Percentiles rank a stretch among this genome's conserved stretches.
phyloP scores from a whole-genome alignment of 2,797 vertebrate genomes.

The Alcedo quadribrachys region DNA sequence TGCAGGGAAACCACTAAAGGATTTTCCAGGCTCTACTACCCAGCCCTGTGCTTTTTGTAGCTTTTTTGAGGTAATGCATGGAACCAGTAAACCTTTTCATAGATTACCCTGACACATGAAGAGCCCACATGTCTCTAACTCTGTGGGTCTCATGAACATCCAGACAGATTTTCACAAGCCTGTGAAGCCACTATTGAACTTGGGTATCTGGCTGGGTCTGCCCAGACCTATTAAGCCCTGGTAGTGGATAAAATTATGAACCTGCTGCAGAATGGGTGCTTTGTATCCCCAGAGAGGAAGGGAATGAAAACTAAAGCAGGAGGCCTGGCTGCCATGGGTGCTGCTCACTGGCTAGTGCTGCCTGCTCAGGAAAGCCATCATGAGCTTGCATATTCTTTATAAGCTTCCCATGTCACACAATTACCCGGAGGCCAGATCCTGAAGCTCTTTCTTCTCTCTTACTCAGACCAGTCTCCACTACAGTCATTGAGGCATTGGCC shows the following conservation, averaged over 20 bases:
- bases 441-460: neutral
- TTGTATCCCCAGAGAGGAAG: neutral
- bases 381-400: constrained; percentile 7
- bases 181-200: neutral
- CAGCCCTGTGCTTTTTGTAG: neutral
- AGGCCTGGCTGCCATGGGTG: neutral
- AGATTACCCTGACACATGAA: neutral
- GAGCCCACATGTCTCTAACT: neutral
- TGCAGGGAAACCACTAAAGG: rapidly evolving
- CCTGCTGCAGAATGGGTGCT: neutral
- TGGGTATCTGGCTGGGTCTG: rapidly evolving
- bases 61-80: neutral
- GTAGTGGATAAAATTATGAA: neutral
- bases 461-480: neutral
- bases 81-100: neutral
- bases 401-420: neutral
- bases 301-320: neutral
- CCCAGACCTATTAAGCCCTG: rapidly evolving
- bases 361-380: neutral
- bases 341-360: rapidly evolving
- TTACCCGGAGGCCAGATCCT: neutral
- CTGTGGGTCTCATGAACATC: rapidly evolving
- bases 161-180: neutral
- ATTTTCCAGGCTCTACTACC: neutral
- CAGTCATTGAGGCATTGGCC: neutral